Base-by-base conservation (phyloP, 35 echinoderm and acorn worm genomes). In the Holothuria glaberrima region DNA sequence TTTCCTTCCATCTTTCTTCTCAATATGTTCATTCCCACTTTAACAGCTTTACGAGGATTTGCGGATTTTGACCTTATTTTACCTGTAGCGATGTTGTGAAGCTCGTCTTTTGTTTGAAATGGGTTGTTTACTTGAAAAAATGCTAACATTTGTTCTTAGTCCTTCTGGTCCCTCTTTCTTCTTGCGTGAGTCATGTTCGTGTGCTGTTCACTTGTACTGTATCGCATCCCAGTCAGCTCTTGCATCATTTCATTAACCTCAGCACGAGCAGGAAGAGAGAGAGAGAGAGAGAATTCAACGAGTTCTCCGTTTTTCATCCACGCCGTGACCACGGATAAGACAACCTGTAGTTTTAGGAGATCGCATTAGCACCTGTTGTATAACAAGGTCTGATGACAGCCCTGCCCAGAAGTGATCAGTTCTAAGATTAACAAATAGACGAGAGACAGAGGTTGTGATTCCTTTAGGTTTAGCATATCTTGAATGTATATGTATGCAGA, bases 291-390 rank as follows among this genome's bases (percentile, higher is more conserved):
- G 68, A 22, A 66, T 12, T 86, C 87, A 90, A 0, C 28, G 9
- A 0, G 33, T 12, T 9, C 88, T 16, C 70, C 89, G 63, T 4
- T 45, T 44, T 20, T 89, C 92, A 2, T 5, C 28, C 87, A 95
- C 90, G 19, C 87, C 90, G 26, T 79, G 28, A 12, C 90, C 90
- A n/a, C 80, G 25, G 41, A 86, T 95, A 58, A 92, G 64, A 25
- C 91, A 78, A 17, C 91, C 81, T 59, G 62, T 80, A 27, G 12
- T 89, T 33, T 93, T 93, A 2, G 90, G 6, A 44, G 61, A 67
- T 64, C 87, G 63, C 78, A 90, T 93, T 27, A 96, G 59, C 22
- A 46, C 60, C 66, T 92, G 94, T 82, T 96, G 88, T 36, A 93
- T 96, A 16, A 90, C 91, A 48, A 93, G 88, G 64, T 94, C 93